Evolutionary conservation across 2,113 vertebrate genomes (phyloP).

Genomic region (Dicerorhinus sumatrensis): DNA sequence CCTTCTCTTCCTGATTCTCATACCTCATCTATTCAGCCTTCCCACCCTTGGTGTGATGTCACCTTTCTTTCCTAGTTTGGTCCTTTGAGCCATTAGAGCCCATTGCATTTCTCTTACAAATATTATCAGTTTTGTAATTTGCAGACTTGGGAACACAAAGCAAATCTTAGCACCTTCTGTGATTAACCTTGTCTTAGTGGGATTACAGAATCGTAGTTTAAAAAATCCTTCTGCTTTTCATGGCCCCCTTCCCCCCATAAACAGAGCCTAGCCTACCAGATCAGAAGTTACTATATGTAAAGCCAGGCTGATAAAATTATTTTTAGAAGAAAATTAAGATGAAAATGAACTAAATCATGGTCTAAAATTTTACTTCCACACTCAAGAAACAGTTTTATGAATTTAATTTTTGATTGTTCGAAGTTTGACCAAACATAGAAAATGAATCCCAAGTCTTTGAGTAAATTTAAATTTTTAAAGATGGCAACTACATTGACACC

Average conservation of each 20-base stretch:
- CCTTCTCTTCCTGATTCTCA: background rate
- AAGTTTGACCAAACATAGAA: slow-evolving; percentile 28
- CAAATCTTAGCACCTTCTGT: background rate
- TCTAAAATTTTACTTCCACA: slow-evolving; percentile 44
- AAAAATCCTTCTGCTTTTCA: background rate
- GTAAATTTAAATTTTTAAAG: slow-evolving; percentile 33
- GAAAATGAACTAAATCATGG: background rate
- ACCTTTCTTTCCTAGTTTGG: background rate
- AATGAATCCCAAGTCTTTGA: slow-evolving; percentile 22
- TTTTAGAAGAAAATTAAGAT: slow-evolving; percentile 49
- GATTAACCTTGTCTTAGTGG: background rate
- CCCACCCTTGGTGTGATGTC: background rate
- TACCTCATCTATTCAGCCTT: background rate
- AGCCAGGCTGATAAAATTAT: background rate
- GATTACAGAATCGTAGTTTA: background rate
- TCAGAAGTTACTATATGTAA: background rate
- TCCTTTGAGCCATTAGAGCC: background rate
- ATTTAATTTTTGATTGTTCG: slow-evolving; percentile 44
- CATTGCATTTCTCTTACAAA: background rate
- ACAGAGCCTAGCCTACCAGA: background rate
- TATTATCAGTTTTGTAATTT: slow-evolving; percentile 11
- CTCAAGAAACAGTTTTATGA: background rate
- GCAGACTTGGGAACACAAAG: background rate
- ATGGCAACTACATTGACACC: background rate
- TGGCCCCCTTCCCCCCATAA: background rate